These are phyloP conservation scores for Cyanistes caeruleus DNA, from an alignment of 2,113 vertebrate genomes.

Conservation along the genomic window DNA sequence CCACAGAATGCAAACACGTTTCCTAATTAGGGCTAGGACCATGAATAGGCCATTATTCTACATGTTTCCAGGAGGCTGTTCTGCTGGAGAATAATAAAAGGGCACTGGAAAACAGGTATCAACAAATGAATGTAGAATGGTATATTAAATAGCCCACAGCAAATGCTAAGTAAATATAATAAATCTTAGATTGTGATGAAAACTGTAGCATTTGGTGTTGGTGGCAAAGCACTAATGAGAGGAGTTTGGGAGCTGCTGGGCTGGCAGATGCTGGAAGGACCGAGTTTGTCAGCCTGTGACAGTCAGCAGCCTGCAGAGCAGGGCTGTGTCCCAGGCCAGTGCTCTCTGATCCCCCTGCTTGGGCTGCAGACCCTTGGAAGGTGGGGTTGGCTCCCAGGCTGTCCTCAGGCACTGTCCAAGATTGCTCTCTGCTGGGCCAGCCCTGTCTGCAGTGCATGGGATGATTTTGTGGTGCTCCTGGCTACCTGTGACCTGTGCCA, in stretches of 20 bases:
- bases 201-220: not conserved
- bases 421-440: not conserved
- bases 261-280: not conserved
- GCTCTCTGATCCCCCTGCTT: not conserved
- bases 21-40: conserved; percentile 20
- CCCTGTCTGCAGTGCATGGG: not conserved
- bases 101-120: not conserved
- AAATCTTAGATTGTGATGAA: not conserved
- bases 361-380: not conserved
- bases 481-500: not conserved
- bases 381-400: not conserved
- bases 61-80: not conserved
- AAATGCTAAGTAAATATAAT: not conserved
- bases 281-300: not conserved
- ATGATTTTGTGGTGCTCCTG: not conserved
- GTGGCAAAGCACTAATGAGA: not conserved
- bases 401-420: not conserved
- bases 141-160: not conserved
- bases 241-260: not conserved
- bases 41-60: not conserved
- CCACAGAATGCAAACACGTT: not conserved
- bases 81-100: not conserved
- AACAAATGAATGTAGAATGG: not conserved
- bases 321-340: not conserved
- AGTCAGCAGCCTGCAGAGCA: accelerated